Percentiles rank a stretch among this genome's conserved stretches.
phyloP scores from a whole-genome alignment of 1,140 invertebrate species.

The Macrobrachium nipponense region DNA sequence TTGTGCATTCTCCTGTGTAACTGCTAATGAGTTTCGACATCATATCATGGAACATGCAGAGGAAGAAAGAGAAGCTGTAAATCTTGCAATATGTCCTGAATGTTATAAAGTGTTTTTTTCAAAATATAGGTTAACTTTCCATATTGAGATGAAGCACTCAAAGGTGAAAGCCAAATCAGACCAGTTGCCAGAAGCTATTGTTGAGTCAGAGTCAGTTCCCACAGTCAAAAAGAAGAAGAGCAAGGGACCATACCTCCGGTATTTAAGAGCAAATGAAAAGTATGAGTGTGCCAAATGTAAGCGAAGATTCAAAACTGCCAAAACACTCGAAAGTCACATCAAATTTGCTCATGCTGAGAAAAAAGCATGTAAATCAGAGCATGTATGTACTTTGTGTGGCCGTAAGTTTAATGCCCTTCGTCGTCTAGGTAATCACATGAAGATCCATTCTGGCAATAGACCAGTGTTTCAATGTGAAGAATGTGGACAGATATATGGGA shows the following conservation, averaged over 20 bases:
- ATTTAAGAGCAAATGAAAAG: slow-evolving; percentile 59
- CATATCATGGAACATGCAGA: slow-evolving; percentile 57
- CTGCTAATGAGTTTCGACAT: slow-evolving; percentile 53
- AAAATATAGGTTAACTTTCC: slow-evolving; percentile 50
- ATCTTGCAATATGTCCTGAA: slow-evolving; percentile 57
- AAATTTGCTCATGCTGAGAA: slow-evolving; percentile 57
- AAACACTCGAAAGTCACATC: slow-evolving; percentile 54
- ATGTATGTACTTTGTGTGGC: slow-evolving; percentile 49
- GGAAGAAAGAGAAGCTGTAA: slow-evolving; percentile 56
- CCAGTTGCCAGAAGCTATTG: slow-evolving; percentile 1
- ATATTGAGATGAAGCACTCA: slow-evolving; percentile 45
- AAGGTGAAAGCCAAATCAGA: slow-evolving; percentile 13
- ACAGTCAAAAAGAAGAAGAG: slow-evolving; percentile 49
- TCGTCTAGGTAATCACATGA: slow-evolving; percentile 56
- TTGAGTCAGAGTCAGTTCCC: too few species aligned
- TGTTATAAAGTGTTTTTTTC: slow-evolving; percentile 64
- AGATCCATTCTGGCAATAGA: slow-evolving; percentile 59
- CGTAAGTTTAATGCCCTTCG: slow-evolving; percentile 55
- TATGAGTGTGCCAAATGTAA: slow-evolving; percentile 53
- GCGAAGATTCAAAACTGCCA: slow-evolving; percentile 54
- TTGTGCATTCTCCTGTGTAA: slow-evolving; percentile 43
- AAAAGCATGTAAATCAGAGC: slow-evolving; percentile 45
- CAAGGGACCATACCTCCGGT: slow-evolving; percentile 60
- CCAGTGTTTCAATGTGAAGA: slow-evolving; percentile 64
- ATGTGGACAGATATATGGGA: slow-evolving; percentile 63